Evolutionary conservation across 2,797 vertebrate species (phyloP), one percentile per base, ranked within the genome.

Genomic region (Melanotaenia maccullochi): DNA sequence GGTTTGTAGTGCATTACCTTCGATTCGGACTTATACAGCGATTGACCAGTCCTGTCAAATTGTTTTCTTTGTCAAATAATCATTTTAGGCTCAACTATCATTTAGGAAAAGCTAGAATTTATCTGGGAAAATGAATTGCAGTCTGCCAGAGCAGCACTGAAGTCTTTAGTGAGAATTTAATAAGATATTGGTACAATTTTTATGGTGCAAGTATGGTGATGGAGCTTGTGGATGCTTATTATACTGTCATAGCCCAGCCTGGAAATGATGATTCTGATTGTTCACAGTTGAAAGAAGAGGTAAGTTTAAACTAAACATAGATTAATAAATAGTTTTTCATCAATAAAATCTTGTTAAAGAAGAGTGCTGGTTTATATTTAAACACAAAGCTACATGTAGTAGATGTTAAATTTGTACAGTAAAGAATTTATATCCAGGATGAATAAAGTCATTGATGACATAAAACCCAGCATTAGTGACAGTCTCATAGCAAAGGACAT

Each of bases 31-130:
- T 68, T 33, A 44, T 16, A 54, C 3, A 38, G 11, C 8, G 25
- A 33, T 58, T 68, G n/a, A 58, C 35, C 33, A 75, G 36, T n/a
- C 36, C 32, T 33, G 65, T 68, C 24, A 60, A 44, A 52, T 66
- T 35, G 20, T 54, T 32, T 64, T 52, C 52, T 30, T 30, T 25
- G 11, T 25, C 12, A 52, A 22, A 3, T 14, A 28, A 3, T 54
- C 5, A 28, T 28, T 56, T 56, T 30, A 30, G 24, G 47, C 8
- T 22, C n/a, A 22, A 33, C 32, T 51, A 51, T 22, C 47, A 51
- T n/a, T 51, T 51, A 35, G 24, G n/a, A 1, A 47, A n/a, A 33
- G 16, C 14, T 16, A 57, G 5, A 22, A 40, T 40, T 22, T 6
- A 13, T 3, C 4, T 33, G 32, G 42, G 65, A 7, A 49, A 47